Base-by-base conservation (phyloP, 2,113 vertebrate species). In the Pollachius pollachius region DNA sequence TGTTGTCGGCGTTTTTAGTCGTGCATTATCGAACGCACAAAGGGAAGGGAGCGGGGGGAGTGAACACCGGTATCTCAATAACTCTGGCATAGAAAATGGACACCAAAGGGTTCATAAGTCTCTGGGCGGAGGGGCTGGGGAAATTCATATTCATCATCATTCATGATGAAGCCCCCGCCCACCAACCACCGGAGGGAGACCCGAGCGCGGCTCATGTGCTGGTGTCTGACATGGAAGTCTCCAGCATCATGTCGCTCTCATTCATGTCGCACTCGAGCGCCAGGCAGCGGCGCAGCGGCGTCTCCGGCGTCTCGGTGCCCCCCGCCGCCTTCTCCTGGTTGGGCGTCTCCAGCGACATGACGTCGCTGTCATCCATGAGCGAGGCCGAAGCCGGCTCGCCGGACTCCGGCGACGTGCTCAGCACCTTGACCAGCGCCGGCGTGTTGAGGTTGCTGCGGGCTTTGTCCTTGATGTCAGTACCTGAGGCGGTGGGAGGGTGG, bases 181-280 rank as follows among this genome's bases (percentile, higher is more conserved):
- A 60, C 58, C 58, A 12, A n/a, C n/a, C 58, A 7, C n/a, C 8
- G 6, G 58, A 0, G 18, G 17, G n/a, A 18, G 56, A 6, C 15
- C 27, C 27, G 27, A 41, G 37, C 11, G 3, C 15, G 54, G 21
- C 21, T 93, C 90, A 99, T 3, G 94, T 96, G 80, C 96, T 99
- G 48, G 96, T 95, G 90, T 99, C 97, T 41, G 97, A 99, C 93
- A 99, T 93, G 4, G 95, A 92, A 0, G 96, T 97, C 89, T 98
- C 96, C 81, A 99, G 86, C 95, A 98, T 98, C 93, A 99, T 94
- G 81, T 99, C 96, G 62, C 94, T 98, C 90, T 99, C 97, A 15
- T 96, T 97, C 96, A 98, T 96, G 87, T 98, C 96, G 19, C 96
- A 97, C 88, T 99, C 97, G 72, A 98, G 93, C 0, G 95, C 91